Evolutionary conservation across 2,797 vertebrate genomes (phyloP).

Genomic region (Sus cebifrons): DNA sequence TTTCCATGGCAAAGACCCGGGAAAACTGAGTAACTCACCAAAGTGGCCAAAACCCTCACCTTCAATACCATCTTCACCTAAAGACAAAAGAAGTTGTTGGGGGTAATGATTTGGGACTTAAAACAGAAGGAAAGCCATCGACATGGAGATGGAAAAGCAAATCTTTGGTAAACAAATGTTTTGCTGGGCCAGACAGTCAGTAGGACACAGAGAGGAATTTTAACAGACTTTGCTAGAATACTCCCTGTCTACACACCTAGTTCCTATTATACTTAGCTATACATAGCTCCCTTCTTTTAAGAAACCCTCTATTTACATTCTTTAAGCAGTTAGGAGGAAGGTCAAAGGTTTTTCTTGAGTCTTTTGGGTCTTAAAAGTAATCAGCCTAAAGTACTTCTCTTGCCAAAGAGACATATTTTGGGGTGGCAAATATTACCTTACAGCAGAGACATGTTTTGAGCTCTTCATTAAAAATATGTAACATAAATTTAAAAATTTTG

Average conservation of each 20-base stretch:
- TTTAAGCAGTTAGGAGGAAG: background rate
- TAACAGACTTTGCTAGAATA: background rate
- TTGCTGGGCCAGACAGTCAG: background rate
- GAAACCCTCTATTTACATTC: background rate
- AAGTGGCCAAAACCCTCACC: background rate
- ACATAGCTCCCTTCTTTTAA: background rate
- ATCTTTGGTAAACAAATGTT: background rate
- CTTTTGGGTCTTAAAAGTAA: background rate
- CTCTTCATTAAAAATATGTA: conserved; percentile 28
- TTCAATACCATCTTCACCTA: background rate
- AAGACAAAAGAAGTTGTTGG: background rate
- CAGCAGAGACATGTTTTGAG: conserved; percentile 13
- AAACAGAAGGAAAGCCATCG: background rate
- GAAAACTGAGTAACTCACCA: background rate
- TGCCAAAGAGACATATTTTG: background rate
- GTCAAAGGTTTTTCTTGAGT: background rate
- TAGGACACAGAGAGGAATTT: background rate
- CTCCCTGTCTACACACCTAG: background rate
- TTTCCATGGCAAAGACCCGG: background rate
- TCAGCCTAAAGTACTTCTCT: background rate
- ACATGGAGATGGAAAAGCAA: background rate
- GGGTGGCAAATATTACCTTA: background rate
- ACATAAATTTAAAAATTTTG: conserved; percentile 58
- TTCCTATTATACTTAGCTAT: background rate
- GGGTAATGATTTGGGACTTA: background rate